These are phyloP conservation scores for Scaptomyza pallida DNA, from an alignment of 1,140 invertebrate genomes.

Conservation along the genomic window DNA sequence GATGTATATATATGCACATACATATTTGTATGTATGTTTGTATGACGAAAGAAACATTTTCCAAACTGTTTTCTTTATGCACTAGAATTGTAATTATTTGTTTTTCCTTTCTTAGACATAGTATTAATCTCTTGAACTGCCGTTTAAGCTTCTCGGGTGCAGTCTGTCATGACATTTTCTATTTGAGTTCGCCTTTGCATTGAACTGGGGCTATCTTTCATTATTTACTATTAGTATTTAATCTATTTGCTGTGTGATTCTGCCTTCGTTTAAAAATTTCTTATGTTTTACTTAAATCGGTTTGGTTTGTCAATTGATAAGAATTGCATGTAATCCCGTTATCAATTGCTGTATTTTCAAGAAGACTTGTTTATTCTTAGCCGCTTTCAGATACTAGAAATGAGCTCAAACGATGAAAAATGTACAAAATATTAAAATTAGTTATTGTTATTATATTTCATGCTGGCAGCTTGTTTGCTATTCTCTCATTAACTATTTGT, in stretches of 20 bases:
- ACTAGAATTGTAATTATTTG: slow-evolving; percentile 50
- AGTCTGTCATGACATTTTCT: slow-evolving; percentile 35
- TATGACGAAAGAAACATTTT: slow-evolving; percentile 60
- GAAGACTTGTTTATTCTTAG: slow-evolving; percentile 23
- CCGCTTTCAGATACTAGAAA: slow-evolving; percentile 33
- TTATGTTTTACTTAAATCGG: slow-evolving; percentile 58
- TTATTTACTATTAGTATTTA: slow-evolving; percentile 51
- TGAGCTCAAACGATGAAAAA: slow-evolving; percentile 65
- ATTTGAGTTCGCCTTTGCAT: slow-evolving; percentile 32
- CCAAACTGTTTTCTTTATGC: slow-evolving; percentile 61
- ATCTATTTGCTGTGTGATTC: slow-evolving; percentile 62
- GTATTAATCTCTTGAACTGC: slow-evolving; percentile 38
- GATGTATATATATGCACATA: slow-evolving; percentile 56
- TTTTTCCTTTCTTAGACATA: slow-evolving; percentile 28
- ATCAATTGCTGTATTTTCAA: slow-evolving; percentile 51
- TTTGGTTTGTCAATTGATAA: slow-evolving; percentile 52
- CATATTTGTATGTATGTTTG: slow-evolving; percentile 38
- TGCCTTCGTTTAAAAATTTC: slow-evolving; percentile 65
- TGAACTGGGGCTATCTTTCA: slow-evolving; percentile 28
- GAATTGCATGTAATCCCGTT: slow-evolving; percentile 54
- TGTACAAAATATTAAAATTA: slow-evolving; percentile 80
- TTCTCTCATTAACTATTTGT: slow-evolving; percentile 55
- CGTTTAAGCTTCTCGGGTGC: slow-evolving; percentile 11
- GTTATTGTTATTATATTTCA: slow-evolving; percentile 78
- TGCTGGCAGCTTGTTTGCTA: slow-evolving; percentile 77